Evolutionary conservation across 1,140 invertebrate genomes (phyloP), one percentile per base, ranked within the genome.

Genomic region (Euura saliciscinereae): DNA sequence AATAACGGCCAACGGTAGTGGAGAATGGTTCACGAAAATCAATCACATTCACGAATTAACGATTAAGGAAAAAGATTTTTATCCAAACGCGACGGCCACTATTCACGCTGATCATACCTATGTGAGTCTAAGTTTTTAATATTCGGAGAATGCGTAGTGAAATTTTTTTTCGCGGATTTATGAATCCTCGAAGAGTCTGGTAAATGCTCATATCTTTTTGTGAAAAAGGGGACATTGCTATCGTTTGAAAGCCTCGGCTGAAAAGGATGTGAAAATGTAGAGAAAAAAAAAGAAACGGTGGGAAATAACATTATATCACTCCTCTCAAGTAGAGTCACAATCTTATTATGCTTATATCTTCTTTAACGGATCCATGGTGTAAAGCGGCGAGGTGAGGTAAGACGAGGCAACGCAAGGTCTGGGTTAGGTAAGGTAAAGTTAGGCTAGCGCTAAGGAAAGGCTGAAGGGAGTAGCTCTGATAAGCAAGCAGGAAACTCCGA

Each of bases 301-400:
- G 51, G 51, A 8, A 59, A 59, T 59, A 59, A 59, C 13, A 59
- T 59, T 59, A 59, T n/a, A 59, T 59, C 51, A 59, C 51, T 59
- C 51, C 51, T 59, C 51, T 59, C 51, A 59, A 59, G 51, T 59
- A n/a, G 51, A 59, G 51, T 59, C 51, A n/a, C 51, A 59, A 59
- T 59, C 51, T 59, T n/a, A 59, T 59, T 59, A 11, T 59, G 51
- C 51, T 59, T 59, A 59, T n/a, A n/a, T 59, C 51, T n/a, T n/a
- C 13, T n/a, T 59, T n/a, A 59, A n/a, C 51, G 51, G 10, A 28
- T 28, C 28, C 28, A 28, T 28, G 28, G 28, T 28, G 28, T 28
- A 28, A 28, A 28, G 28, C 51, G 51, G 28, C 28, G 28, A 28
- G 28, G 51, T n/a, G 13, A 59, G 51, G 10, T n/a, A n/a, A 59